phyloP scores from a whole-genome alignment of 2,888 invertebrate genomes.

The Rhyacophila evoluta region DNA sequence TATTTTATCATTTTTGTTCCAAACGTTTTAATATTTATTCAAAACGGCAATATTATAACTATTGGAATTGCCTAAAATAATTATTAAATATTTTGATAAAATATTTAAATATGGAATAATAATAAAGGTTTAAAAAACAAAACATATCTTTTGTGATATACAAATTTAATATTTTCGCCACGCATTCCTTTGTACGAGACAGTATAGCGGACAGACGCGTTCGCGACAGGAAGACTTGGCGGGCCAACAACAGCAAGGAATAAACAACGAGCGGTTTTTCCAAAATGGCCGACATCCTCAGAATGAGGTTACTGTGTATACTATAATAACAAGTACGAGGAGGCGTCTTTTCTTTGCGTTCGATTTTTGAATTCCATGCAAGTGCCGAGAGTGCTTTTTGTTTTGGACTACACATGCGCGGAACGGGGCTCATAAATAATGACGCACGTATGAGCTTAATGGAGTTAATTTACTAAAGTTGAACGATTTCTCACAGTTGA shows the following conservation, averaged over 20 bases:
- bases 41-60: no score
- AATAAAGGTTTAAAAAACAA: not conserved
- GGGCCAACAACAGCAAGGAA: not conserved
- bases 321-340: not conserved
- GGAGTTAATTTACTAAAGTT: no score
- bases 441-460: constrained; percentile 5
- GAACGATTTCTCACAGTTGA: no score
- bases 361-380: constrained; percentile 47
- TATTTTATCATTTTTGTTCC: no score
- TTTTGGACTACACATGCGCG: constrained; percentile 37
- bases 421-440: constrained; percentile 26
- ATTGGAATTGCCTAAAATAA: no score
- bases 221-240: not conserved
- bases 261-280: constrained; percentile 47
- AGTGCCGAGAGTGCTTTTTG: constrained; percentile 41
- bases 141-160: not conserved
- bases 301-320: constrained; percentile 52
- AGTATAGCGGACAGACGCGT: not conserved
- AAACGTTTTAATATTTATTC: no score
- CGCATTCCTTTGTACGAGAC: not conserved
- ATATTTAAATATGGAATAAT: no score
- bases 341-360: constrained; percentile 45
- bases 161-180: not conserved
- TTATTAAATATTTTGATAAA: no score
- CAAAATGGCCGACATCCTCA: constrained; percentile 37